phyloP scores from a whole-genome alignment of 2,113 vertebrate species.

The Ptychochromis oligacanthus region DNA sequence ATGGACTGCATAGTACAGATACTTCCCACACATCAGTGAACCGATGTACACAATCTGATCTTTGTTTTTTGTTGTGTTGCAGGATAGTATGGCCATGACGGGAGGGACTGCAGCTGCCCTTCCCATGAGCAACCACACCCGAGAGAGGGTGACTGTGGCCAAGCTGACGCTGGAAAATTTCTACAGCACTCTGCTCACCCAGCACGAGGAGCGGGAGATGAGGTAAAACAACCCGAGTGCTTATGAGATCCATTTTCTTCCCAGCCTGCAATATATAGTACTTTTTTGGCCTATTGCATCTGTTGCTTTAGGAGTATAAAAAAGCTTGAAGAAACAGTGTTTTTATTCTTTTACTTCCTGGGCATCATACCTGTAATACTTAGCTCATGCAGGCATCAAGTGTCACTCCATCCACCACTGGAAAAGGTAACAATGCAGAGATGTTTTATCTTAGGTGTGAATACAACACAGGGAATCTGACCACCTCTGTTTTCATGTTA shows the following conservation, averaged over 20 bases:
- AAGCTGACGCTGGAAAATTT: conserved; percentile 98
- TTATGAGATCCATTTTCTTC: neutral
- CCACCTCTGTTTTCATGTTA: conserved; percentile 25
- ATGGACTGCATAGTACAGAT: neutral
- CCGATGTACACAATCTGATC: neutral
- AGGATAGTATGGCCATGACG: conserved; percentile 95
- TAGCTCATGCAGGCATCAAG: neutral
- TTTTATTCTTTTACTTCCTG: neutral
- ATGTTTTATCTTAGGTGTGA: conserved; percentile 11
- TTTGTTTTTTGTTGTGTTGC: conserved; percentile 34
- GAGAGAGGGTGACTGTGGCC: conserved; percentile 96
- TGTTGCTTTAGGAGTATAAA: neutral
- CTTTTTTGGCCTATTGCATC: neutral
- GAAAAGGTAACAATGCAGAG: neutral
- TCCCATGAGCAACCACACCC: conserved; percentile 99
- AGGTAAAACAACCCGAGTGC: conserved; percentile 77
- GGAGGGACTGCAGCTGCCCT: conserved; percentile 89
- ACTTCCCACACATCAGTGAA: neutral
- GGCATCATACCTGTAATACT: neutral
- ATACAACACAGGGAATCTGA: conserved; percentile 11
- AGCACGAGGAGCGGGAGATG: conserved; percentile 97
- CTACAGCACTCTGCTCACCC: conserved; percentile 97
- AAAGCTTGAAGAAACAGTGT: neutral
- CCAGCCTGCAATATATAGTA: neutral
- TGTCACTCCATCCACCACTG: neutral